These are phyloP conservation scores for Ophonus ardosiacus DNA, from an alignment of 2,888 invertebrate genomes.

Conservation along the genomic window DNA sequence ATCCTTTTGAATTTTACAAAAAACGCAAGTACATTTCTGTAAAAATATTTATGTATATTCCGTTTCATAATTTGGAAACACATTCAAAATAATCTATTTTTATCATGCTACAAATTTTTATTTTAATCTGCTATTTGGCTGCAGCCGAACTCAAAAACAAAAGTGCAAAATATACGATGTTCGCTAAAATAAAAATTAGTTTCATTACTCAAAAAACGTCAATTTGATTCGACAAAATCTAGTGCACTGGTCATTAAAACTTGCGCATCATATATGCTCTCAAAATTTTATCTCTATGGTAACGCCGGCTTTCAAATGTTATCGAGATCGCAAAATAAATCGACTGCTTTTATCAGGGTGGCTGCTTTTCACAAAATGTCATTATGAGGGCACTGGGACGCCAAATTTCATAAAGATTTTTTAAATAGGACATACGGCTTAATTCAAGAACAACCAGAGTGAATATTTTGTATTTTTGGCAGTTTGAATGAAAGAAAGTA, in stretches of 20 bases:
- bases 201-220: not conserved
- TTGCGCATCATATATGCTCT: not conserved
- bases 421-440: too few species aligned
- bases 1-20: too few species aligned
- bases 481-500: too few species aligned
- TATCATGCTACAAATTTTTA: too few species aligned
- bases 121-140: too few species aligned
- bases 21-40: too few species aligned
- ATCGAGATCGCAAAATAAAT: conserved; percentile 5
- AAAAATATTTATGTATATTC: too few species aligned
- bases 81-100: too few species aligned
- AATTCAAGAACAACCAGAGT: too few species aligned
- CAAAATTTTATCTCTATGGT: not conserved
- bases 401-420: not conserved
- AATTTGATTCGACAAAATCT: not conserved
- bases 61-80: too few species aligned
- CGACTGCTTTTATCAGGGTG: not conserved
- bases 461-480: too few species aligned
- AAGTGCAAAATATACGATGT: not conserved
- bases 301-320: not conserved
- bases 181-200: not conserved
- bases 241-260: not conserved
- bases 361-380: not conserved
- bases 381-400: not conserved
- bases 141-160: too few species aligned